A percentile compares a stretch with the other conserved stretches of the same genome.
phyloP scores from a whole-genome alignment of 1,140 invertebrate species.

The Drosophila ogumai region DNA sequence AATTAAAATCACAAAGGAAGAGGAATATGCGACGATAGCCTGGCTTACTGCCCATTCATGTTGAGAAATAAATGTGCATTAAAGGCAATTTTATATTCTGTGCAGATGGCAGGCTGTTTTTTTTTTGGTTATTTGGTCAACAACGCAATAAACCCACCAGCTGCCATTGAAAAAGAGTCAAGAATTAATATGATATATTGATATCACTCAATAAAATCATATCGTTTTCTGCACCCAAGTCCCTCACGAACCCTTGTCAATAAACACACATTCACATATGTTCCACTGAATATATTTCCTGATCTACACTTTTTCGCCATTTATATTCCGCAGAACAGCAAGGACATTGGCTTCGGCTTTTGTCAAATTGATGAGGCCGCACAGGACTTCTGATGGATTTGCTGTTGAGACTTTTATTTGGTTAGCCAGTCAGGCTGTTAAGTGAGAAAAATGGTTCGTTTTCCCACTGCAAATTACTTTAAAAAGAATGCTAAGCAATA shows the following conservation, averaged over 20 bases:
- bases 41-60: background rate
- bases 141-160: background rate
- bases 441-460: background rate
- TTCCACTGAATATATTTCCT: constrained; percentile 1
- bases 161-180: background rate
- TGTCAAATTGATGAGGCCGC: constrained; percentile 5
- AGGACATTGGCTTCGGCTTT: constrained; percentile 1
- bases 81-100: background rate
- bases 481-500: too few relatives aligned
- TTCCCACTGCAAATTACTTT: too few relatives aligned
- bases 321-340: constrained; percentile 3
- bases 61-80: constrained; percentile 5
- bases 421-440: constrained; percentile 8
- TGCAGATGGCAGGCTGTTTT: background rate
- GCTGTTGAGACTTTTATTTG: constrained; percentile 5
- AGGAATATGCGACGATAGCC: too few relatives aligned
- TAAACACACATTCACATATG: background rate
- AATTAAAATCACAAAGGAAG: background rate
- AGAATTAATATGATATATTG: constrained; percentile 5
- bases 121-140: too few relatives aligned
- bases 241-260: constrained; percentile 1
- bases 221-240: background rate
- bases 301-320: constrained; percentile 2
- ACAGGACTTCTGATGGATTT: constrained; percentile 29
- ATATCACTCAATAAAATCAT: background rate